phyloP scores from a whole-genome alignment of 2,797 vertebrate species.

The Crenuchus spilurus region DNA sequence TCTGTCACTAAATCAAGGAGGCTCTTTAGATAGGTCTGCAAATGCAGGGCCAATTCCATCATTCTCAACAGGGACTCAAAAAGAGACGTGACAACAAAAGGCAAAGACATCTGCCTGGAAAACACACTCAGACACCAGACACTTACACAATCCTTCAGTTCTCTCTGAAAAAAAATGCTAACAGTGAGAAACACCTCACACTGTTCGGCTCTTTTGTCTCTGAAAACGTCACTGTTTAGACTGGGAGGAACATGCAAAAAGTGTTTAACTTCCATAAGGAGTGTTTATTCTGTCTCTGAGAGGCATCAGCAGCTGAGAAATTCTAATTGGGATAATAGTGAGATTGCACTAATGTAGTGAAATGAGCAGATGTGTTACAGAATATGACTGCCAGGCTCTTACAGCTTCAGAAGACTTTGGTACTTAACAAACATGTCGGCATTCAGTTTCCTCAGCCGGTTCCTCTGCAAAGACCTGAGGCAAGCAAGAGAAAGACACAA shows the following conservation, averaged over 20 bases:
- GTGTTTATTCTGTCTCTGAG: constrained; percentile 1
- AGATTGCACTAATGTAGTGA: background rate
- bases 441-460: constrained; percentile 83
- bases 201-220: background rate
- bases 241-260: background rate
- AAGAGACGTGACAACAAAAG: background rate
- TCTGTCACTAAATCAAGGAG: constrained; percentile 26
- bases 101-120: background rate
- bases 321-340: background rate
- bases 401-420: constrained; percentile 88
- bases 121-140: constrained; percentile 19
- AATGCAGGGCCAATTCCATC: constrained; percentile 14
- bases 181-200: background rate
- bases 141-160: background rate
- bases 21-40: constrained; percentile 17
- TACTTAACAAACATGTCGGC: constrained; percentile 85
- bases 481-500: background rate
- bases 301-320: background rate
- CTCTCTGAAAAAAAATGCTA: background rate
- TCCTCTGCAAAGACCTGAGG: constrained; percentile 88
- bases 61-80: constrained; percentile 3
- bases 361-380: background rate
- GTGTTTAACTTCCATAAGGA: constrained; percentile 21
- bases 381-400: constrained; percentile 67
- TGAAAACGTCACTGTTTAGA: background rate